phyloP scores from a whole-genome alignment of 2,888 invertebrate species.

The Drosophila maculinotata region DNA sequence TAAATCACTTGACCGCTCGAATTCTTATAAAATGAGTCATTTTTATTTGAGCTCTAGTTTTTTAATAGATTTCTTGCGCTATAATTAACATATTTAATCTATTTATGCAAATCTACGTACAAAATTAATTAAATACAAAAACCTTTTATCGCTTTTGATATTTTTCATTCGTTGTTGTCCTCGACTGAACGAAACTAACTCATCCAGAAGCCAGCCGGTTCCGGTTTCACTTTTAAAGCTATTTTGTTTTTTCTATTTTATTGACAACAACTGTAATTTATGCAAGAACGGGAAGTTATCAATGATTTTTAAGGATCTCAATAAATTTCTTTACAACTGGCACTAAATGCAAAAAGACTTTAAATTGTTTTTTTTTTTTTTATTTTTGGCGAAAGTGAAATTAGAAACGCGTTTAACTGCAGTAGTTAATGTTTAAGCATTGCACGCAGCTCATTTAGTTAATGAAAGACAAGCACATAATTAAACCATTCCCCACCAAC shows the following conservation, averaged over 20 bases:
- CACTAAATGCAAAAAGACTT: neutral
- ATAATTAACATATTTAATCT: neutral
- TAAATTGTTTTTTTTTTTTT: neutral
- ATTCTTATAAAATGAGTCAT: neutral
- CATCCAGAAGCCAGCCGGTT: constrained; percentile 13
- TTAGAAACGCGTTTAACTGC: constrained; percentile 2
- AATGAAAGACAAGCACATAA: constrained; percentile 40
- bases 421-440: constrained; percentile 19
- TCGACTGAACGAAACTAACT: neutral
- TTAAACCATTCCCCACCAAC: constrained; percentile 16
- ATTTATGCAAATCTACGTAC: constrained; percentile 6
- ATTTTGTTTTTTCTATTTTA: neutral
- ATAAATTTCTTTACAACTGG: neutral
- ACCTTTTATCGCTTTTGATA: constrained; percentile 1
- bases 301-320: neutral
- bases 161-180: constrained; percentile 1
- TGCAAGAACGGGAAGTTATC: too few relatives aligned
- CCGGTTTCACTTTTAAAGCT: constrained; percentile 39
- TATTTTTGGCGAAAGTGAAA: constrained; percentile 26
- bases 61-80: too few relatives aligned
- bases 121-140: constrained; percentile 5
- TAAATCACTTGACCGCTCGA: constrained; percentile 1
- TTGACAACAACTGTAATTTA: too few relatives aligned
- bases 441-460: constrained; percentile 35
- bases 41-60: neutral